Evolutionary conservation across 2,113 vertebrate species (phyloP).

Genomic region (Rhinolophus sinicus): DNA sequence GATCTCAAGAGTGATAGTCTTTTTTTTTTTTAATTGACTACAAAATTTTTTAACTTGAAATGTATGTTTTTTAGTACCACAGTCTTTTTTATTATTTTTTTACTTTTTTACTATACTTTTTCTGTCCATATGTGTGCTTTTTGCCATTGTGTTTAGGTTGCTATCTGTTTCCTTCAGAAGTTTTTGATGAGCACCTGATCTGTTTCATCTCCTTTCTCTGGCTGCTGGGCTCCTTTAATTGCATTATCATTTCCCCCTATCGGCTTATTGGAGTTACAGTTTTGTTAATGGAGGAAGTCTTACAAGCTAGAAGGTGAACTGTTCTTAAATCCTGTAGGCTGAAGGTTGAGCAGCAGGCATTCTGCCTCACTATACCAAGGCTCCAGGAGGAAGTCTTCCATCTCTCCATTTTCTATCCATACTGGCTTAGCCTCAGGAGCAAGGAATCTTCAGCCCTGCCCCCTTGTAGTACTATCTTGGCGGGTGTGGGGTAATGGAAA

Average conservation of each 20-base stretch:
- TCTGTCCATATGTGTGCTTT: neutral
- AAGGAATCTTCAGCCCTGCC: neutral
- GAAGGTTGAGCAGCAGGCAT: neutral
- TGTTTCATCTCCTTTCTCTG: neutral
- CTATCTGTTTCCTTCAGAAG: neutral
- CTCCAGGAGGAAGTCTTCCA: neutral
- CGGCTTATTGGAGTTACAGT: neutral
- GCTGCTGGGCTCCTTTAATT: neutral
- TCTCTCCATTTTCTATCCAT: neutral
- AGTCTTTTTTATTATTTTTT: too few relatives aligned
- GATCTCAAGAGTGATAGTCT: neutral
- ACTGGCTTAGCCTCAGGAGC: neutral
- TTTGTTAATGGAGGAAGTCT: neutral
- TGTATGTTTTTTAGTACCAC: neutral
- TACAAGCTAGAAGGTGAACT: neutral
- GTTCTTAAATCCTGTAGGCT: neutral
- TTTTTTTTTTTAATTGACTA: neutral
- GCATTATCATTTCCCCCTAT: neutral
- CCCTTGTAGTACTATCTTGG: neutral
- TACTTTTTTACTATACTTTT: neutral
- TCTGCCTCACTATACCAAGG: neutral
- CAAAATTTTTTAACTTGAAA: neutral
- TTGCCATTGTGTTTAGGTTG: neutral
- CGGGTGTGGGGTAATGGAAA: neutral
- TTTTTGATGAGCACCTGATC: neutral